Evolutionary conservation across 2,113 vertebrate species (phyloP), one percentile per base, ranked within the genome.

Genomic region (Noturus placidus): DNA sequence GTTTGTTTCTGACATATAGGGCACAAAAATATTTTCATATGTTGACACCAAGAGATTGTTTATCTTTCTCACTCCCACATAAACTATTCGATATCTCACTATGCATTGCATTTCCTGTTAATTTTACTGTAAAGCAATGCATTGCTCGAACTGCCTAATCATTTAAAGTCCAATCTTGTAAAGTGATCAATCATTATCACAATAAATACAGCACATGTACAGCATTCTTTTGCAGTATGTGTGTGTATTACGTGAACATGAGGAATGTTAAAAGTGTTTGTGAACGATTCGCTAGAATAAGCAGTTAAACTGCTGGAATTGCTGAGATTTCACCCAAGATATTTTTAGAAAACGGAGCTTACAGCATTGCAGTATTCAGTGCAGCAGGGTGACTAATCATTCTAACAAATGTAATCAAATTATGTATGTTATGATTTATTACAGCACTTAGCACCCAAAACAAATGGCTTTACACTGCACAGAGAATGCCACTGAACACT

Each of bases 391-490:
- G 79, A 87, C 86, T 87, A 87, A 82, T 82, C 78, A 72, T 38
- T 82, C 38, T 56, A 82, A 72, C 80, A 87, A 82, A 87, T 61
- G 57, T 74, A 69, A 82, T 57, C 65, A 82, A 46, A 25, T 82
- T 65, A 76, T 67, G 30, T 50, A 56, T 65, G 38, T 80, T 56
- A 87, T 87, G 80, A 87, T 63, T 76, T 87, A 87, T 87, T 87
- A n/a, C 33, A 76, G 20, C 42, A 61, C 56, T 87, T 87, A 83
- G 19, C 67, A 61, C 52, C 10, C 17, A n/a, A 82, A 72, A 82
- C 20, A 54, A 35, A 27, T 54, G 42, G 74, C 30, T 78, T 78
- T 35, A 86, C 27, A 3, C 67, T 63, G 56, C 54, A 52, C 20
- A 70, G 35, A 61, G 79, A 87, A 61, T 59, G 67, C 30, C 46